Base-by-base conservation (phyloP, 2,797 vertebrate species). In the Heliangelus exortis region DNA sequence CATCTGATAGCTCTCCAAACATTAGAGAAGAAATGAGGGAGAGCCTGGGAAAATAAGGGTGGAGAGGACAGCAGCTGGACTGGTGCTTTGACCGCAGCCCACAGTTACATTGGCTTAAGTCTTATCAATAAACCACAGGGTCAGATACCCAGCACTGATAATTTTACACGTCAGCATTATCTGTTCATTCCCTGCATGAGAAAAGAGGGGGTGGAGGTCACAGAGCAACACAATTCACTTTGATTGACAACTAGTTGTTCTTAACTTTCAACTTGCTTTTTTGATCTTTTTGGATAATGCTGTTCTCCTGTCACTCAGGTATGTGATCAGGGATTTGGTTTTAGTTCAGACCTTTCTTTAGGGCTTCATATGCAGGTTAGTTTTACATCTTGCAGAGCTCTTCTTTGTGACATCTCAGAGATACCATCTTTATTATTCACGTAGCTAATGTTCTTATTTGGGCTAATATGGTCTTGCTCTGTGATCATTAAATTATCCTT, bases 151-250 rank as follows among this genome's bases (percentile, higher is more conserved):
- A 89, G 73, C 62, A 57, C 69, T 87, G 94, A 96, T 96, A 93
- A 89, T 89, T 92, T 66, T 95, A 65, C 84, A 84, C 7, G 58
- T 96, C 92, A 93, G 73, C 87, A 84, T 95, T 95, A 93, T 87
- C 93, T 93, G 82, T 91, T 96, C 87, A 48, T 94, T 85, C 76
- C 23, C 82, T 93, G 66, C 87, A 80, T 95, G 94, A 94, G 95
- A 95, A 96, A 96, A 95, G 95, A 92, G 93, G 94, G 95, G 95
- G 94, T 91, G 96, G 94, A 96, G 90, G 94, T 95, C 94, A 95
- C 79, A 92, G 92, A 95, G 89, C 79, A 93, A 58, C 89, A 95
- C 89, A 96, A 86, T 78, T 96, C 93, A 89, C 55, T 95, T 81
- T 69, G 92, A 93, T 53, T 94, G 93, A 95, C 84, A 91, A 34